Conservation (phyloP, 2,113 vertebrate species). For the Phalacrocorax brasilianus region DNA sequence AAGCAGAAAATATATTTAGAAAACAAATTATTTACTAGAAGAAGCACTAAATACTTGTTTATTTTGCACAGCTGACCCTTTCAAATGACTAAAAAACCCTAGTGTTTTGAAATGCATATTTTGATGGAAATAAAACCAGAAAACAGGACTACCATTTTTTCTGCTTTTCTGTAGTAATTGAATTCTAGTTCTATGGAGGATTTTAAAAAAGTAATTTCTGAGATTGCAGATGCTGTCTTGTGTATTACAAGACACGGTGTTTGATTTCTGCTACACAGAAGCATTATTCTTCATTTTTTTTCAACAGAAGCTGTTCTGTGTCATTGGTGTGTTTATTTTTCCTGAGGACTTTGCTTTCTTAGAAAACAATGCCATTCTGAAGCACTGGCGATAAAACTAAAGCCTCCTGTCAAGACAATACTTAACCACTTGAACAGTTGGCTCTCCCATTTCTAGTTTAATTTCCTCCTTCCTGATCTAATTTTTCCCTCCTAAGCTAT, state of each 20-base stretch:
- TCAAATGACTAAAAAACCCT: neutral
- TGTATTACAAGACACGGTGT: neutral
- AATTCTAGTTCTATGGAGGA: neutral
- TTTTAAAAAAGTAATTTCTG: neutral
- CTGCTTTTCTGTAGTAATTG: neutral
- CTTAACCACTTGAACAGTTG: neutral
- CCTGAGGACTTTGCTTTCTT: neutral
- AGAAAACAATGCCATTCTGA: neutral
- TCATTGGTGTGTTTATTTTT: neutral
- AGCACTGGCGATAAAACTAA: neutral
- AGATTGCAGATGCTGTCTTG: neutral
- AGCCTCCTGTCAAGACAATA: neutral
- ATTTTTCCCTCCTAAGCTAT: neutral
- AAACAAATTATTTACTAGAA: neutral
- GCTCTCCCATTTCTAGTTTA: neutral
- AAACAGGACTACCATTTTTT: neutral
- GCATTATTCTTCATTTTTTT: neutral
- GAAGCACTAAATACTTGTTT: neutral
- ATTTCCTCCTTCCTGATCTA: neutral
- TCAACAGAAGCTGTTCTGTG: neutral
- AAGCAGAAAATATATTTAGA: neutral
- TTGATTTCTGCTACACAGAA: neutral
- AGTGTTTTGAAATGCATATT: neutral
- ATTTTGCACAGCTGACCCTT: neutral
- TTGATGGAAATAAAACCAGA: neutral